Percentiles rank a stretch among this genome's conserved stretches.
Evolutionary conservation across 2,888 invertebrate genomes (phyloP).

Genomic region (Theodoxus fluviatilis): DNA sequence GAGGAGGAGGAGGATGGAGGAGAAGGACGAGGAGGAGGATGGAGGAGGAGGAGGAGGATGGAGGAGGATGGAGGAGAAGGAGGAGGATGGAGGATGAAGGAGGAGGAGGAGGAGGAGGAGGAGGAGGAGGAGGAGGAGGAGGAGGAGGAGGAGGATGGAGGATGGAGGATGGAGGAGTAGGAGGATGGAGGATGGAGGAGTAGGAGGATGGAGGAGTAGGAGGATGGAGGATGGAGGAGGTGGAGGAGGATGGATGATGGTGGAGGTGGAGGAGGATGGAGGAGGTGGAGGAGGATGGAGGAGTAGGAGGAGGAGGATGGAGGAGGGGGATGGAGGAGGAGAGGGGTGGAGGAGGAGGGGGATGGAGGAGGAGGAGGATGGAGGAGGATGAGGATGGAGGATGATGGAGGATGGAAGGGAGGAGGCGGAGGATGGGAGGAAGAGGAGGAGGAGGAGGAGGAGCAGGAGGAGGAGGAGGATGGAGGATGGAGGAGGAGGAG

Average conservation of each 20-base stretch:
- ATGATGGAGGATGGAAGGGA: background rate
- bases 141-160: background rate
- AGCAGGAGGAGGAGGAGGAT: background rate
- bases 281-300: background rate
- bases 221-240: background rate
- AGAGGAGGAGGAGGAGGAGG: background rate
- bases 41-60: background rate
- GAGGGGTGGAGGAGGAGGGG: background rate
- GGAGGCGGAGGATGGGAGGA: background rate
- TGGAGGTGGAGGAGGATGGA: background rate
- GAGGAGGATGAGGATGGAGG: background rate
- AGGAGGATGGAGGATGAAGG: background rate
- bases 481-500: background rate
- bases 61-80: background rate
- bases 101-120: background rate
- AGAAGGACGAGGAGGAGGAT: background rate
- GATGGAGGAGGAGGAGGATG: background rate
- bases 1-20: background rate
- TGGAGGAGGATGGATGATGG: background rate
- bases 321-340: background rate
- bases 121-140: constrained; percentile 14
- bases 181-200: background rate
- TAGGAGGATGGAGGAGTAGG: background rate
- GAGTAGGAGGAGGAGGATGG: background rate
- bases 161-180: background rate